Evolutionary conservation across 2,797 vertebrate species (phyloP), one percentile per base, ranked within the genome.

Genomic region (Momotus momota): DNA sequence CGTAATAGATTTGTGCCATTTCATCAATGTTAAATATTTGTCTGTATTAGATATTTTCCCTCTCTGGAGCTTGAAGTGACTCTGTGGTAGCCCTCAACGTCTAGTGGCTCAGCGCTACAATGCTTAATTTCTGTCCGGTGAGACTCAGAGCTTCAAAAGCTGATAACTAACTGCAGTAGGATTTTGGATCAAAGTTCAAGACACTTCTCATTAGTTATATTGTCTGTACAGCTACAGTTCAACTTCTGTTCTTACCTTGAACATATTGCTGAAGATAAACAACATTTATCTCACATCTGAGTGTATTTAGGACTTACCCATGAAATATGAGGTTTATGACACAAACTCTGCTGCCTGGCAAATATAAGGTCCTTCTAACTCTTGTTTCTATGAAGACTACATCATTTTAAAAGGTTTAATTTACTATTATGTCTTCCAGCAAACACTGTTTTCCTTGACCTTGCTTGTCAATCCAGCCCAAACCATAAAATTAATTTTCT

Each of bases 101-200:
- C 27, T 72, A 7, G 12, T 31, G 33, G 4, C 22, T 79, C 21
- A 60, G n/a, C 3, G 11, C 23, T 58, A 38, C 26, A n/a, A 12
- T 31, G 20, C 2, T 21, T 52, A 74, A 55, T 78, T 92, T 93
- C 48, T 86, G 3, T 48, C 52, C 79, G 45, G 21, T 75, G 81
- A 86, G 49, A 64, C 23, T 55, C 70, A 60, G 73, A 54, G 18
- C 41, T 91, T 41, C 84, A 78, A 38, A 46, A 65, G 14, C 29
- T 71, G 45, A 51, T 57, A 57, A 84, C 67, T 88, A 93, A 81
- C 54, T 57, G 41, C 27, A 72, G 46, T 26, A 89, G 27, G 15
- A 75, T 74, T 89, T 72, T 46, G 58, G 38, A 49, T 81, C 81
- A 81, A 25, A 55, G 84, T 71, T 86, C 80, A 75, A 96, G 74